These are phyloP conservation scores for Brenthis daphne DNA, from an alignment of 2,888 invertebrate species.

Conservation along the genomic window DNA sequence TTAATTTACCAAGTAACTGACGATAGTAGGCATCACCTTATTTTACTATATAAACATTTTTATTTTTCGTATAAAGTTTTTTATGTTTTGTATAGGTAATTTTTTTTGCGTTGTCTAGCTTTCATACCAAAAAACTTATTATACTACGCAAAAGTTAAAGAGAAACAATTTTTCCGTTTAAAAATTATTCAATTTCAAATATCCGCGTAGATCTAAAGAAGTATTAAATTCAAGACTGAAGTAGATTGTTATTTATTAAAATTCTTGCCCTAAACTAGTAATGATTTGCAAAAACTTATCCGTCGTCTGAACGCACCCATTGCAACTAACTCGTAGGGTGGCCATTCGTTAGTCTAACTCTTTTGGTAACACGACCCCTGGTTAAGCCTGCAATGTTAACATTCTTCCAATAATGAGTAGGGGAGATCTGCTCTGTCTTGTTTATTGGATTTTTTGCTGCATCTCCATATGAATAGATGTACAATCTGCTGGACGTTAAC, in stretches of 20 bases:
- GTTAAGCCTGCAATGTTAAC: constrained; percentile 78
- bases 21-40: background rate
- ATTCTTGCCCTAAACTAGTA: background rate
- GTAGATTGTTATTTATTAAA: too few species aligned
- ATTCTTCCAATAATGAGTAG: constrained; percentile 80
- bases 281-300: constrained; percentile 19
- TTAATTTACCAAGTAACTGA: background rate
- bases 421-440: constrained; percentile 75
- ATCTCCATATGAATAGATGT: constrained; percentile 80
- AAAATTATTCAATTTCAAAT: too few species aligned
- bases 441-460: constrained; percentile 82
- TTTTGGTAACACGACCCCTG: constrained; percentile 79
- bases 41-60: too few species aligned
- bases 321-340: constrained; percentile 51
- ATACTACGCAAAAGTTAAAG: too few species aligned
- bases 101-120: too few species aligned
- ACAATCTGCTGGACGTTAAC: constrained; percentile 75
- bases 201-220: too few species aligned
- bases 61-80: too few species aligned
- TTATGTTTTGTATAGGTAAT: too few species aligned
- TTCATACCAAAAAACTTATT: too few species aligned
- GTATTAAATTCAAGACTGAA: too few species aligned
- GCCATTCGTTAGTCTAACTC: constrained; percentile 80
- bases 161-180: too few species aligned
- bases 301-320: constrained; percentile 40